Conservation (phyloP, 2,113 vertebrate genomes). For the Hemicordylus capensis region DNA sequence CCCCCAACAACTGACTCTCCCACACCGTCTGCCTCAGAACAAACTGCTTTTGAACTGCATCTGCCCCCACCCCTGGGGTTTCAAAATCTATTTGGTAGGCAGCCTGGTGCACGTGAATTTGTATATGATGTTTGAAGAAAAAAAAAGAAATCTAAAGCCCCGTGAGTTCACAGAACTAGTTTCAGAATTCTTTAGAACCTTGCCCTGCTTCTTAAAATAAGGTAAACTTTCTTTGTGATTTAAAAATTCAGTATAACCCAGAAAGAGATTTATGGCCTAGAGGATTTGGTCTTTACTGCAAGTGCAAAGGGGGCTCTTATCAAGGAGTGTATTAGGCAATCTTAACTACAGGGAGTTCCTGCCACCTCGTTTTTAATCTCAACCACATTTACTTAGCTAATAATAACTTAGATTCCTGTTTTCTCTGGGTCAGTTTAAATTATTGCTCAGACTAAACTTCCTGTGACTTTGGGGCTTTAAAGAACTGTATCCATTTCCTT, state of each 20-base stretch:
- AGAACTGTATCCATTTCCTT: constrained; percentile 8
- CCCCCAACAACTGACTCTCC: not conserved
- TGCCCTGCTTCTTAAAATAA: not conserved
- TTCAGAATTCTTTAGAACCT: no score
- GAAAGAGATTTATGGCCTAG: not conserved
- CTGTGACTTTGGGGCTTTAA: not conserved
- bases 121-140: not conserved
- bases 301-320: not conserved
- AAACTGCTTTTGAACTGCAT: not conserved
- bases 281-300: not conserved
- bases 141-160: no score
- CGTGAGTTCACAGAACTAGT: no score
- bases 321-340: not conserved
- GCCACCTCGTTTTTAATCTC: not conserved
- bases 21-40: not conserved
- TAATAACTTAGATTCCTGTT: not conserved
- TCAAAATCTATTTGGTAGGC: not conserved
- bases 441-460: constrained; percentile 27
- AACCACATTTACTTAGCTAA: not conserved
- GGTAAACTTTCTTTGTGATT: not conserved
- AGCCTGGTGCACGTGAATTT: not conserved
- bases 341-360: not conserved
- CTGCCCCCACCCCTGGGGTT: not conserved
- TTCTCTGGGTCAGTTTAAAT: constrained; percentile 15
- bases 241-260: not conserved